phyloP scores from a whole-genome alignment of 2,797 vertebrate genomes.

The Macrochelys suwanniensis region DNA sequence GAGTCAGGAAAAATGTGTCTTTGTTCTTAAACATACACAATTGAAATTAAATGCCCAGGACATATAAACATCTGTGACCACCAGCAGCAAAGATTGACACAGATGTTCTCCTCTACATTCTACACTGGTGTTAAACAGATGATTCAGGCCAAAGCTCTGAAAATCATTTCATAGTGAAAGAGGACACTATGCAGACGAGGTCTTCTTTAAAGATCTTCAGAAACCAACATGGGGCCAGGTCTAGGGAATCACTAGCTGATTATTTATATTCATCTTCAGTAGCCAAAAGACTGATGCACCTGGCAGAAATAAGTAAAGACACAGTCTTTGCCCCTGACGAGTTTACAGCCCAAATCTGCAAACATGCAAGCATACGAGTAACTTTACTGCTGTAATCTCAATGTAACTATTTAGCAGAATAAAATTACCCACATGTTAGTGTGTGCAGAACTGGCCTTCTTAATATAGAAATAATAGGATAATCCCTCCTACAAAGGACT shows the following conservation, averaged over 20 bases:
- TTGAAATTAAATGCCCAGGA: background rate
- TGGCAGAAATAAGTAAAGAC: background rate
- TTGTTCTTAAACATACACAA: background rate
- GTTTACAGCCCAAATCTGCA: background rate
- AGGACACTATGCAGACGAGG: background rate
- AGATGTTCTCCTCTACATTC: background rate
- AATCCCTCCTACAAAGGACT: background rate
- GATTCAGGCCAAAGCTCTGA: background rate
- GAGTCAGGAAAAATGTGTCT: background rate
- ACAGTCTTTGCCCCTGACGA: background rate
- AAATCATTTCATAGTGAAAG: fast-evolving
- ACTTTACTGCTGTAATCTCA: background rate
- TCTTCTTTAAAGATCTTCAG: background rate
- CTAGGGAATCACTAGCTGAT: background rate
- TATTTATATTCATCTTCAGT: background rate
- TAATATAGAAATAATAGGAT: background rate
- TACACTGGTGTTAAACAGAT: background rate
- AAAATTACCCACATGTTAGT: fast-evolving
- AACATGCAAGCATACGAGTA: background rate
- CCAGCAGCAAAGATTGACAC: background rate
- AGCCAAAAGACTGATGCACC: background rate
- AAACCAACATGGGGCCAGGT: background rate
- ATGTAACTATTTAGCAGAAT: background rate
- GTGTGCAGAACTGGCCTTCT: fast-evolving
- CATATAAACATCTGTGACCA: background rate